phyloP scores from a whole-genome alignment of 2,113 vertebrate genomes.

The Phalacrocorax pelagicus region DNA sequence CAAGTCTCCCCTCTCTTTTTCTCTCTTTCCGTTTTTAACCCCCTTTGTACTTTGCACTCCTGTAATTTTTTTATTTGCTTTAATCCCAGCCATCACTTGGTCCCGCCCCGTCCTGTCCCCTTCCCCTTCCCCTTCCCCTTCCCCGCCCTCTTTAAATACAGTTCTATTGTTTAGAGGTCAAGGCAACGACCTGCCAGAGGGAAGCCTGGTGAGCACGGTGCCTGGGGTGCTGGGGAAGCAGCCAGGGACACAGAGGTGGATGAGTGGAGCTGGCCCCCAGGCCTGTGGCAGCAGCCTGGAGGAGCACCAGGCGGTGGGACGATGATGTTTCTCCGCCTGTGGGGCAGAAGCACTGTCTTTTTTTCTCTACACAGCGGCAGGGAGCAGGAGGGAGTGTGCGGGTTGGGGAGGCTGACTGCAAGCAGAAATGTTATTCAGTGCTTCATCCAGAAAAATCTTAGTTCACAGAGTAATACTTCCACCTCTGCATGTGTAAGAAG shows the following conservation, averaged over 20 bases:
- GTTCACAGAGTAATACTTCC: not conserved
- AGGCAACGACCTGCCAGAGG: not conserved
- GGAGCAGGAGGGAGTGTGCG: rapidly evolving
- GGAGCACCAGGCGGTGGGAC: rapidly evolving
- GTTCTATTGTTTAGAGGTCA: not conserved
- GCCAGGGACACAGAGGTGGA: rapidly evolving
- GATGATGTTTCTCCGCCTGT: not conserved
- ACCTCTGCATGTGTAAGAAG: not conserved
- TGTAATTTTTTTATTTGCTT: conserved; percentile 16
- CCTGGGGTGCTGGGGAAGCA: not conserved
- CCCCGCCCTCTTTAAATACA: not conserved
- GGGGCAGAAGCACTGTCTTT: not conserved
- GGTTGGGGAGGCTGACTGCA: not conserved
- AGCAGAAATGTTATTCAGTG: not conserved
- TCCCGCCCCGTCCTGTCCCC: no score
- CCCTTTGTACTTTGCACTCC: conserved; percentile 16
- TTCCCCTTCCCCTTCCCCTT: no score
- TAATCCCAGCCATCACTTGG: not conserved
- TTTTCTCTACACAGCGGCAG: rapidly evolving
- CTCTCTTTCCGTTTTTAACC: conserved; percentile 4
- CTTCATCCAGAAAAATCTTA: not conserved
- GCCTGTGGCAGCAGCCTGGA: rapidly evolving
- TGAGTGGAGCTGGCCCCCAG: rapidly evolving
- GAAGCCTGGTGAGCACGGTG: rapidly evolving
- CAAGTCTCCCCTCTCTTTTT: not conserved